phyloP scores from a whole-genome alignment of 2,888 invertebrate species.

The Nephrotoma guestfalica region DNA sequence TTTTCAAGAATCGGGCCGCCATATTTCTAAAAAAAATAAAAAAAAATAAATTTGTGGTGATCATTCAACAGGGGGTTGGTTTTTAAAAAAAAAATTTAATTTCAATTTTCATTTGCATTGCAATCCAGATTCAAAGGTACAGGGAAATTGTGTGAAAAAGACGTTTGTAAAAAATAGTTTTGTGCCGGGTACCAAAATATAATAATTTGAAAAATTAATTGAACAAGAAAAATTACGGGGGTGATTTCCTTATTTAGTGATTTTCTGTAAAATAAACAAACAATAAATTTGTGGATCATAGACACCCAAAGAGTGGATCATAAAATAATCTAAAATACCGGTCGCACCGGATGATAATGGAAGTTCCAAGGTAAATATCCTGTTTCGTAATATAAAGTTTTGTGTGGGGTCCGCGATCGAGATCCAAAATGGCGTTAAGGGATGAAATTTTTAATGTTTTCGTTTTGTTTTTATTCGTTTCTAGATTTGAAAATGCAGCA shows the following conservation, averaged over 20 bases:
- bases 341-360: slow-evolving; percentile 3
- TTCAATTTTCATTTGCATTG: background rate
- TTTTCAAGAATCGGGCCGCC: background rate
- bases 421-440: background rate
- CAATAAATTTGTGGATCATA: background rate
- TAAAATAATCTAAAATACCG: background rate
- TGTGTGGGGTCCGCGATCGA: background rate
- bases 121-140: background rate
- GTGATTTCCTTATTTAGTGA: background rate
- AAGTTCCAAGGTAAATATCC: background rate
- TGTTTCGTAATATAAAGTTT: background rate
- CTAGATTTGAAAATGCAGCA: background rate
- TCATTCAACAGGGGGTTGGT: background rate
- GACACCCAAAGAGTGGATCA: background rate
- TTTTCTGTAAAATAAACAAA: background rate
- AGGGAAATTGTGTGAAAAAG: background rate
- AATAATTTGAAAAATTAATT: background rate
- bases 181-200: background rate
- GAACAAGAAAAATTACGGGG: background rate
- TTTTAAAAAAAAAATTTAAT: background rate
- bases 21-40: background rate
- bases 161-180: background rate
- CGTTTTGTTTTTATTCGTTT: background rate
- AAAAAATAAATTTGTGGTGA: background rate
- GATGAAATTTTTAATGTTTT: background rate